Evolutionary conservation across 2,113 vertebrate species (phyloP).

Genomic region (Sigmodon hispidus): DNA sequence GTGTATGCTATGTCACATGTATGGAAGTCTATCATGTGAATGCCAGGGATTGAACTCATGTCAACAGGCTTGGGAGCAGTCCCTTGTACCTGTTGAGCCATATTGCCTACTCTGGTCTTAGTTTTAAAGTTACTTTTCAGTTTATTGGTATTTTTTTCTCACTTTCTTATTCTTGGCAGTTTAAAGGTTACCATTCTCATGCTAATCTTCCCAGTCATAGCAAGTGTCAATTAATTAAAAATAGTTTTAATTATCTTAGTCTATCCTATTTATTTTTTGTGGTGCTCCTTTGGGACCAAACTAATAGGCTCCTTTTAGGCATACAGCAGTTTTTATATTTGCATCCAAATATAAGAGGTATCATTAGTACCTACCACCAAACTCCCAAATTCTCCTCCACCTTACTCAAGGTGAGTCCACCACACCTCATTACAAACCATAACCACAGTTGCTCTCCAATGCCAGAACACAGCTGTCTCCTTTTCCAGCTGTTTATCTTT

Average conservation of each 20-base stretch:
- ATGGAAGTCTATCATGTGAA: neutral
- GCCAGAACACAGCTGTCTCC: neutral
- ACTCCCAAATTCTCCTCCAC: neutral
- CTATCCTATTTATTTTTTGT: neutral
- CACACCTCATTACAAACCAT: neutral
- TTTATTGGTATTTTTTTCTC: neutral
- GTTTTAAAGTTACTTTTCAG: neutral
- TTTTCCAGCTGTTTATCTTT: neutral
- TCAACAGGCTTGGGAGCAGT: no score
- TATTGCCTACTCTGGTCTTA: neutral
- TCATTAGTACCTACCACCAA: neutral
- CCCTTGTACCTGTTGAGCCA: neutral
- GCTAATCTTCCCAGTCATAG: neutral
- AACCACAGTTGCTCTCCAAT: accelerated
- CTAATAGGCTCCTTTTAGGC: neutral
- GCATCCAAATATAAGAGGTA: no score
- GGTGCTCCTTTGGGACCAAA: neutral
- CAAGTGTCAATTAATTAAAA: neutral
- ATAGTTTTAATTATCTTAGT: neutral
- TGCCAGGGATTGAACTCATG: no score
- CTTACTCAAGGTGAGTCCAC: neutral
- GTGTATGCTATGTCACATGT: no score
- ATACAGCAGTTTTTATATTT: neutral
- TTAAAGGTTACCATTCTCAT: neutral
- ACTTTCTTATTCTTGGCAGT: neutral